These are phyloP conservation scores for Muschampia plurimacula DNA, from an alignment of 2,888 invertebrate genomes.

Conservation along the genomic window DNA sequence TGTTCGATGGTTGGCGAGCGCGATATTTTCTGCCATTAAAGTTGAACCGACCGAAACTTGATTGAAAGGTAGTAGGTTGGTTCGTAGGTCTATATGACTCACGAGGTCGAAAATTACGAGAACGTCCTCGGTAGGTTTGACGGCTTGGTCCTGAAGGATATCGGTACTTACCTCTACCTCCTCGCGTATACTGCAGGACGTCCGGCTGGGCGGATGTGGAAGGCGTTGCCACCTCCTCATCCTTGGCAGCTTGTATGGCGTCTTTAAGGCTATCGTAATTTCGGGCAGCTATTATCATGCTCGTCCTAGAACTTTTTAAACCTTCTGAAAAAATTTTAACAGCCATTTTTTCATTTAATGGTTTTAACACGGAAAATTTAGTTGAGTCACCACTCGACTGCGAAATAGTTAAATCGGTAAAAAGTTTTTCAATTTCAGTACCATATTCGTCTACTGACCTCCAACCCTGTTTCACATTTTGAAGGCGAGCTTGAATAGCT, in stretches of 20 bases:
- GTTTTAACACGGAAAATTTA: constrained; percentile 20
- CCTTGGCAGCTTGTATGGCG: constrained; percentile 17
- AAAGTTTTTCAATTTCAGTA: not conserved
- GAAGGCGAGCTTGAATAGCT: not conserved
- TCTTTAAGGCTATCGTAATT: constrained; percentile 10
- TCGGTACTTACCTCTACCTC: not conserved
- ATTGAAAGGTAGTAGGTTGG: no score
- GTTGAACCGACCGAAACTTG: no score
- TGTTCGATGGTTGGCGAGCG: no score
- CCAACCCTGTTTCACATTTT: not conserved
- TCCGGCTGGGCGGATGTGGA: not conserved
- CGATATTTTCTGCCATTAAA: no score
- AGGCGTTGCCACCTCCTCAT: not conserved
- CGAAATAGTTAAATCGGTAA: not conserved
- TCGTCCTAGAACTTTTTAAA: no score
- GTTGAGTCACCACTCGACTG: not conserved
- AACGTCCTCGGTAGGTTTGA: no score
- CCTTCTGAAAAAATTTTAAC: not conserved
- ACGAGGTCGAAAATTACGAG: no score
- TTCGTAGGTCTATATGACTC: no score
- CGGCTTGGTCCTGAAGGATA: no score
- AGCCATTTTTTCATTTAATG: constrained; percentile 26
- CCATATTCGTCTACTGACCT: not conserved
- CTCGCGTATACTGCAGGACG: not conserved
- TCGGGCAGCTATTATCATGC: not conserved